These are phyloP conservation scores for Rhinopomastus cyanomelas DNA, from an alignment of 2,113 vertebrate species.

Conservation along the genomic window DNA sequence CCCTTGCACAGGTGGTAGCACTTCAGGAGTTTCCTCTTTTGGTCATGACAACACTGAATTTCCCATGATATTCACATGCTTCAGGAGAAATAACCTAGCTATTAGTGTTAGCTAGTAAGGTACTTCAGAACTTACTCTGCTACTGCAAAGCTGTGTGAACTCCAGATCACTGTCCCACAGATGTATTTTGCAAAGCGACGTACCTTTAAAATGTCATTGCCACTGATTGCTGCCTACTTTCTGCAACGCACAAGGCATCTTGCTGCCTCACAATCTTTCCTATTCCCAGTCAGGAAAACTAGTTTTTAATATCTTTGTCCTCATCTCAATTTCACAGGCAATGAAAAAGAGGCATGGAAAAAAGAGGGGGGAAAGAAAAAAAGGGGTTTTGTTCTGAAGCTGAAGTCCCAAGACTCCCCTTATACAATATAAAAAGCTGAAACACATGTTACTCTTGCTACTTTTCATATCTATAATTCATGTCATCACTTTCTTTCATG, in stretches of 20 bases:
- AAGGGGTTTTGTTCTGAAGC: background rate
- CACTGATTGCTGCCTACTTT: background rate
- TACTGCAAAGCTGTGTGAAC: background rate
- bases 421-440: background rate
- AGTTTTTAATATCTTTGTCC: background rate
- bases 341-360: background rate
- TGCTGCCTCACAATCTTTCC: background rate
- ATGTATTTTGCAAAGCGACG: background rate
- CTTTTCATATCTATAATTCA: constrained; percentile 31
- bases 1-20: background rate
- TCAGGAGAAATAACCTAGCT: background rate
- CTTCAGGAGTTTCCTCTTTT: background rate
- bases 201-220: background rate
- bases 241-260: background rate
- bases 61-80: background rate
- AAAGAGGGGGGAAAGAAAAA: background rate
- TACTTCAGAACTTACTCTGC: background rate
- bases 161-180: background rate
- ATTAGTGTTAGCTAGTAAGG: background rate
- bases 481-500: constrained; percentile 42
- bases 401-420: background rate
- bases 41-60: background rate
- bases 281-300: background rate
- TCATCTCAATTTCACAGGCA: constrained; percentile 4
- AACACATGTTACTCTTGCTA: background rate